Evolutionary conservation across 2,113 vertebrate genomes (phyloP), one percentile per base, ranked within the genome.

Genomic region (Cephalopterus ornatus): DNA sequence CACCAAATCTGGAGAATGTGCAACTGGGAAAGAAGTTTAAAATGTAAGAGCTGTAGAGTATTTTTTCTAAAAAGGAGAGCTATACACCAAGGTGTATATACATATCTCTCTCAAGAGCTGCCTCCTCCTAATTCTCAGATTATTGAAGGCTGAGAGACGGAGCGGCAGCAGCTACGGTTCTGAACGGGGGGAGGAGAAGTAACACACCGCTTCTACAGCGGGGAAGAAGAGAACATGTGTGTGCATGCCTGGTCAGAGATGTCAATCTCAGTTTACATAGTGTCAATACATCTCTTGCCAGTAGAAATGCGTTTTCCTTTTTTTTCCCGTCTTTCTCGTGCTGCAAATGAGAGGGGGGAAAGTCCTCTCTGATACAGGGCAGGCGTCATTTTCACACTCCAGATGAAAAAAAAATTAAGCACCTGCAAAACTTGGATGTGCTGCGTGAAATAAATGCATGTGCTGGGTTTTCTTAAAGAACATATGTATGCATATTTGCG

Each of bases 371-470:
- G 90, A 84, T 88, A 93, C 41, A 82, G 92, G 89, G 76, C 76
- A 93, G 67, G 85, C 58, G 8, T 95, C 86, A 92, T 97, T 97
- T 97, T 97, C 74, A 66, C 93, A 92, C 86, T 95, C 85, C 75
- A 95, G 71, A 95, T 95, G 89, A 96, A 92, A 96, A 85, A 32
- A 95, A 85, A 44, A 97, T 93, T 96, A 96, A 97, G 97, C 94
- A 97, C 95, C 95, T 97, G 95, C 94, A 96, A 74, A 95, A 92
- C 93, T 90, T 97, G 91, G 81, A 96, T 88, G 80, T 20, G 41
- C 92, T 95, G 72, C 65, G 19, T 84, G 93, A 66, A 87, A 53
- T 92, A 88, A 96, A 72, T 61, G 49, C 17, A 8, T 86, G 77
- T 92, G 58, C 50, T 2, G 35, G 55, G 10, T 75, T 91, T 92